These are phyloP conservation scores for Canis aureus DNA, from an alignment of 2,113 vertebrate genomes.

Conservation along the genomic window DNA sequence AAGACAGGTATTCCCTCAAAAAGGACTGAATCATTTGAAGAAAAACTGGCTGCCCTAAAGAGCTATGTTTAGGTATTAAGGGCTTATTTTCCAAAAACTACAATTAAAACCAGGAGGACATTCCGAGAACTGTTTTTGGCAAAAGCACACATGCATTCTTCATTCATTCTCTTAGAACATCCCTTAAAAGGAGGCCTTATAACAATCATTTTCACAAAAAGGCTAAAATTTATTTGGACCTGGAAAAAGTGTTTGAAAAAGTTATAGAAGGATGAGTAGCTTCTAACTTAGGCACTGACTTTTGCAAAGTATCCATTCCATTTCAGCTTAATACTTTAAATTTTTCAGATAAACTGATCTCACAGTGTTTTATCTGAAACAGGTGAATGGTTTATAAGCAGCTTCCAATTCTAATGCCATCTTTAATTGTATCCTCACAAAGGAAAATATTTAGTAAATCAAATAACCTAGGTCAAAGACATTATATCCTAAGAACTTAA, in stretches of 20 bases:
- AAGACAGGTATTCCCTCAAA: background rate
- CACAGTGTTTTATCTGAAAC: conserved; percentile 26
- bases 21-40: conserved; percentile 10
- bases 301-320: background rate
- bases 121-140: background rate
- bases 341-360: conserved; percentile 24
- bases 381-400: background rate
- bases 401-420: conserved; percentile 41
- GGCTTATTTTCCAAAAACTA: background rate
- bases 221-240: background rate
- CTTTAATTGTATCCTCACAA: background rate
- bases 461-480: background rate
- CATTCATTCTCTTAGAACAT: conserved; percentile 20
- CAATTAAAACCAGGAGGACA: background rate
- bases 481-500: background rate
- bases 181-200: conserved; percentile 33
- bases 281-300: background rate
- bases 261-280: background rate
- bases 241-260: conserved; percentile 33
- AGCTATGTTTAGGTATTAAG: background rate
- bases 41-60: background rate
- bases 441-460: background rate
- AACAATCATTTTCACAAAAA: conserved; percentile 22
- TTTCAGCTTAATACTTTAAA: conserved; percentile 29
- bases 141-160: background rate